Base-by-base conservation (phyloP, 2,113 vertebrate species). In the Saguinus imperator region DNA sequence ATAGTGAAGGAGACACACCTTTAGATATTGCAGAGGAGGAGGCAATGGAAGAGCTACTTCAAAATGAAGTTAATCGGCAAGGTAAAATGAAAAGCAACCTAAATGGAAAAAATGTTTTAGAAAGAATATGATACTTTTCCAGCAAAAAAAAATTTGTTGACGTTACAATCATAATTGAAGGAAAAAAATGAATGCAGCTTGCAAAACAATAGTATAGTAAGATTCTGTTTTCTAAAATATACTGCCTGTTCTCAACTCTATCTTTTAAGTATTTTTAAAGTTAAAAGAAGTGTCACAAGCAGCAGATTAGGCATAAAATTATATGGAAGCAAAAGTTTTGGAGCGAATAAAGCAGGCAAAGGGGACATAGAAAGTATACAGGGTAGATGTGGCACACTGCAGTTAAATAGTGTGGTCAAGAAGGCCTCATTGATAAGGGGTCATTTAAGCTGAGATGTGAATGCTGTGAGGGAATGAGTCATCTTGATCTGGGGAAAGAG, bases 1-100 rank as follows among this genome's bases (percentile, higher is more conserved):
- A 99, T 98, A 99, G 99, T 97, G 99, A 99, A 98, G 99, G 99
- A n/a, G 99, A 99, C 96, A 99, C 99, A 13, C 99, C 99, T 72
- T 98, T 99, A 98, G 99, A 99, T 98, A 99, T 99, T 84, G 99
- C 99, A 50, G 99, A 99, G 97, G 99, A 99, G 94, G 99, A 99
- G 94, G 99, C 99, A 89, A 99, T 99, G 99, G 99, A 99, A 98
- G 99, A 99, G 97, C 99, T 99, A 73, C 99, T 99, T 98, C 99
- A 99, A 98, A 99, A 99, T 97, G 99, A 99, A 99, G 99, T 99
- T 97, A 99, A 99, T 98, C 98, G 99, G 91, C 99, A 99, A 99
- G 99, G 99, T 99, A 99, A 98, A 95, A 61, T 76, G 91, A 72
- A 84, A 92, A 96, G 8, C 35, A 92, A 16, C 18, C 25, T 57